Percentiles rank a stretch among this genome's conserved stretches.
Conservation (phyloP, 1,140 invertebrate genomes). For the Neuroterus valhalla region DNA sequence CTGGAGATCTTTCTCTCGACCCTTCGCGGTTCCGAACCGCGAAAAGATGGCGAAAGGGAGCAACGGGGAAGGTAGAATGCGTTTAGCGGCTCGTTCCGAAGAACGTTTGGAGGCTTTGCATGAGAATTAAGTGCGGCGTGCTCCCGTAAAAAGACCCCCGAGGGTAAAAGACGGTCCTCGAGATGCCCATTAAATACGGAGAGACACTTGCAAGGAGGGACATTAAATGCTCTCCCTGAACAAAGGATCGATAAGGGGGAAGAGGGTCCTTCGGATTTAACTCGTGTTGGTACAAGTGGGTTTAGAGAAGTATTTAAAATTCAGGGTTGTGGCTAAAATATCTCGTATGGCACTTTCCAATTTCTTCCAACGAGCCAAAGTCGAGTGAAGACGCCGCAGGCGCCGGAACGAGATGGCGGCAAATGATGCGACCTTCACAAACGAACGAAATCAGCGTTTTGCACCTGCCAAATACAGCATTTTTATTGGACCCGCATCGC, state of each 20-base stretch:
- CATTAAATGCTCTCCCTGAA: constrained; percentile 16
- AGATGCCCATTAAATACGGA: constrained; percentile 13
- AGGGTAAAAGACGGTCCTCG: constrained; percentile 4
- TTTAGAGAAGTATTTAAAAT: no score
- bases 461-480: no score
- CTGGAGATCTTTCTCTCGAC: not conserved
- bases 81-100: constrained; percentile 11
- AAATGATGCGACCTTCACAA: no score
- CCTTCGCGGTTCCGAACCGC: not conserved
- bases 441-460: no score
- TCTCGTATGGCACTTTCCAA: no score
- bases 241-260: not conserved
- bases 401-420: no score
- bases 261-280: not conserved
- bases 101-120: not conserved
- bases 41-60: not conserved
- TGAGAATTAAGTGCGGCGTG: constrained; percentile 11
- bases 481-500: no score
- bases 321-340: no score
- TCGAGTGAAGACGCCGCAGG: no score
- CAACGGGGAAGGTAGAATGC: not conserved
- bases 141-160: not conserved
- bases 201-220: constrained; percentile 17
- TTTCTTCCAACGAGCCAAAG: no score
- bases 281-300: no score